phyloP scores from a whole-genome alignment of 2,888 invertebrate genomes.

The Aethes cnicana region DNA sequence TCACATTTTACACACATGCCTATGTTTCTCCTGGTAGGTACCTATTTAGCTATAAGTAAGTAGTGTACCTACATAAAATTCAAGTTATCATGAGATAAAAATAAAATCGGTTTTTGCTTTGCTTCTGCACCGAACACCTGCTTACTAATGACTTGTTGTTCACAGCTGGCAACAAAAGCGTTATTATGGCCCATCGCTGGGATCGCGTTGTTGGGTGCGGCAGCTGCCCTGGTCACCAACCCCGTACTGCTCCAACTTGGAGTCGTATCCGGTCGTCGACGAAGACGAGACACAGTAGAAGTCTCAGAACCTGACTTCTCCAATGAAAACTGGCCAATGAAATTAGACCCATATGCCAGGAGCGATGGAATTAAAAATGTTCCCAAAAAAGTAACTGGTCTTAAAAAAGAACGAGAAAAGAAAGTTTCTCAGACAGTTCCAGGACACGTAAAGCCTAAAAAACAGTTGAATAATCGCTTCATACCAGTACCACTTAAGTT shows the following conservation, averaged over 20 bases:
- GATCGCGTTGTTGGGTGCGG: slow-evolving; percentile 90
- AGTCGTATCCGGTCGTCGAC: slow-evolving; percentile 84
- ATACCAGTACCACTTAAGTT: slow-evolving; percentile 57
- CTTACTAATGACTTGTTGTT: neutral
- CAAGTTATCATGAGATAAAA: too few species aligned
- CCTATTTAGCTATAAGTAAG: too few species aligned
- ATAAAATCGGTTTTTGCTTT: too few species aligned
- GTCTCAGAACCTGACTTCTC: slow-evolving; percentile 36
- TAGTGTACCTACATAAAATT: too few species aligned
- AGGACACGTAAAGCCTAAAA: slow-evolving; percentile 3
- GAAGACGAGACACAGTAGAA: slow-evolving; percentile 73
- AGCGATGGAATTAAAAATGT: neutral
- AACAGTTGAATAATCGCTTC: slow-evolving; percentile 44
- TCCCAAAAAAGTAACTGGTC: neutral
- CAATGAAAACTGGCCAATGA: slow-evolving; percentile 30
- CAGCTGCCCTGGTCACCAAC: slow-evolving; percentile 89
- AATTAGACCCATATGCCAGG: slow-evolving; percentile 18
- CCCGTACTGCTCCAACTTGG: slow-evolving; percentile 90
- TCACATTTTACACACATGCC: too few species aligned
- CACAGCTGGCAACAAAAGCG: slow-evolving; percentile 84
- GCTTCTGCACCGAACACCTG: neutral
- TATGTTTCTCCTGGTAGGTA: too few species aligned
- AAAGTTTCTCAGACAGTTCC: slow-evolving; percentile 10
- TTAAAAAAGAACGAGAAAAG: slow-evolving; percentile 8
- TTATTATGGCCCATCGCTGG: slow-evolving; percentile 89